These are phyloP conservation scores for Eulemur coronatus DNA, from an alignment of 2,797 vertebrate genomes.

Conservation along the genomic window DNA sequence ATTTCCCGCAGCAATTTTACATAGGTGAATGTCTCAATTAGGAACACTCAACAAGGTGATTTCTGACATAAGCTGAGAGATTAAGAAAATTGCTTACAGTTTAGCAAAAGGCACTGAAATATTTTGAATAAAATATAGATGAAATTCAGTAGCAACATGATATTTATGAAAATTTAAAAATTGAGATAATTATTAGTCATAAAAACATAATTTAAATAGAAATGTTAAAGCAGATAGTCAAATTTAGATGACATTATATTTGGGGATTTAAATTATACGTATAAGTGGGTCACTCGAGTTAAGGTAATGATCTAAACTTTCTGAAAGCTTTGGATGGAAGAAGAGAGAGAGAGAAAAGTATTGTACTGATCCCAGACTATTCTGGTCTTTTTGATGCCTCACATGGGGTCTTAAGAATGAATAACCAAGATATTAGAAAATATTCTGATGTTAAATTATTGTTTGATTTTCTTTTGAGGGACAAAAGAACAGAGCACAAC, in stretches of 20 bases:
- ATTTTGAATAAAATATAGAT: not conserved
- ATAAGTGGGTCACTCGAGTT: slow-evolving; percentile 58
- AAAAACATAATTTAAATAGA: not conserved
- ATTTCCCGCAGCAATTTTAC: not conserved
- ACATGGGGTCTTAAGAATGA: slow-evolving; percentile 57
- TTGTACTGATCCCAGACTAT: slow-evolving; percentile 46
- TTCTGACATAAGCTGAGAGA: not conserved
- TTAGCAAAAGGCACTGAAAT: not conserved
- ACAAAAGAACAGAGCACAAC: slow-evolving; percentile 44
- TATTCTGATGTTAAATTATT: slow-evolving; percentile 67
- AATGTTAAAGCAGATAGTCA: not conserved
- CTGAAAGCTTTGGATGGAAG: slow-evolving; percentile 28
- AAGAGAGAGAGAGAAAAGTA: slow-evolving; percentile 28
- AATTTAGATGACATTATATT: not conserved
- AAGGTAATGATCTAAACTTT: slow-evolving; percentile 45
- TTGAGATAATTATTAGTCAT: not conserved
- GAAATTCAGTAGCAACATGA: not conserved
- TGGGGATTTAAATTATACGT: slow-evolving; percentile 27
- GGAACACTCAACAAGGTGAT: not conserved
- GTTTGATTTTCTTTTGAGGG: slow-evolving; percentile 57
- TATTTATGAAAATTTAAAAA: not conserved
- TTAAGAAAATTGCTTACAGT: not conserved
- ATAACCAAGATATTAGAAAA: slow-evolving; percentile 54
- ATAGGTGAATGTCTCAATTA: not conserved
- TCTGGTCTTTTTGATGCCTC: slow-evolving; percentile 61